Base-by-base conservation (phyloP, 2,888 invertebrate species). In the Mesorhabditis spiculigera region DNA sequence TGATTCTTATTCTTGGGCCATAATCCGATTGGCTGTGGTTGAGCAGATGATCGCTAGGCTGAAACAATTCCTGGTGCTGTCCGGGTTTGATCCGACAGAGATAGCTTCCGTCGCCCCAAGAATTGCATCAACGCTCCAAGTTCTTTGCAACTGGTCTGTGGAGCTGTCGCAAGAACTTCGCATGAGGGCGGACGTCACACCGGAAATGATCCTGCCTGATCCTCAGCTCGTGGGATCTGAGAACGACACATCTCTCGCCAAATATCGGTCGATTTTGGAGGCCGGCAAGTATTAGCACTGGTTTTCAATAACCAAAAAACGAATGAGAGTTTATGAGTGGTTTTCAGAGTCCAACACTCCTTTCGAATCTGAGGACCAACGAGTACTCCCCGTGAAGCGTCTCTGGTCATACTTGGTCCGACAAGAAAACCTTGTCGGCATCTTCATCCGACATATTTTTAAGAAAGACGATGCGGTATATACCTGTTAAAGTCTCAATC, bases 361-460 rank as follows among this genome's bases (percentile, higher is more conserved):
- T 42, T 98, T 98, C 88, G 90, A 90, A 90, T 90, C 86, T 87
- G 90, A 88, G n/a, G 79, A 79, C 73, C 77, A 83, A 63, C 83
- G 92, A 90, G 79, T 92, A 91, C 82, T 88, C 63, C 87, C 89
- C 0, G 87, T 88, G 13, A 88, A 88, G 73, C 90, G 96, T 4
- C 88, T 98, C 5, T 98, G 98, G 98, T 92, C 91, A 84, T 95
- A 91, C 87, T 89, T 98, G 75, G 93, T 97, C 4, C 90, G 92
- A 65, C 95, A 98, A 87, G 95, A 96, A 87, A 88, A 90, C 64
- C 92, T 96, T 44, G 94, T 95, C 89, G 93, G 96, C 81, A 90
- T 94, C 71, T 98, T 98, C 88, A 93, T 98, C 84, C 91, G 94
- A 71, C 93, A 94, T 74, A 93, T 98, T 73, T 98, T 96, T 82